Percentiles rank a stretch among this genome's conserved stretches.
phyloP scores from a whole-genome alignment of 2,113 vertebrate genomes.

The Tetraodon nigroviridis region DNA sequence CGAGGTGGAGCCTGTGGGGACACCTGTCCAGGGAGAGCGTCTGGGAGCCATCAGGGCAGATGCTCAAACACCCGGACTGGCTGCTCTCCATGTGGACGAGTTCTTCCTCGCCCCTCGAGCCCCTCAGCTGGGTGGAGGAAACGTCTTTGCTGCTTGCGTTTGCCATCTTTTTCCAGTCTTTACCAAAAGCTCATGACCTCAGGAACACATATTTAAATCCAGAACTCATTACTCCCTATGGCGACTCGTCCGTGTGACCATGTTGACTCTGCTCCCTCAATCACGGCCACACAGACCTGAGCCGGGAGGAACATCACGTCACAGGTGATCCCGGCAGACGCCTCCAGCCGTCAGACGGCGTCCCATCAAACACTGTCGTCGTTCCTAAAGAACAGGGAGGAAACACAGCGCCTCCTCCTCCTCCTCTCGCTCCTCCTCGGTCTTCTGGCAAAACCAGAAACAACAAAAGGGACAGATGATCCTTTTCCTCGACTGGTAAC shows the following conservation, averaged over 20 bases:
- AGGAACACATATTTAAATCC: too few species aligned
- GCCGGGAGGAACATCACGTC: conserved; percentile 18
- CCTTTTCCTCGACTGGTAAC: not conserved
- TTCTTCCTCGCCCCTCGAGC: too few species aligned
- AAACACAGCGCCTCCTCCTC: conserved; percentile 51
- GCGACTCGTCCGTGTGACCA: not conserved
- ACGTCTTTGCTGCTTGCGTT: too few species aligned
- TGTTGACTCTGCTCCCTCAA: conserved; percentile 8
- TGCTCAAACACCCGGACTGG: too few species aligned
- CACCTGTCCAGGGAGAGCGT: too few species aligned
- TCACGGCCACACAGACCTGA: conserved; percentile 4
- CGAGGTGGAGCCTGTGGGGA: too few species aligned
- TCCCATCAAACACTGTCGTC: conserved; percentile 39
- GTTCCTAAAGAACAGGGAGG: conserved; percentile 64
- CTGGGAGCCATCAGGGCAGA: too few species aligned
- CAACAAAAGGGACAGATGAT: conserved; percentile 1
- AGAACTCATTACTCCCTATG: too few species aligned
- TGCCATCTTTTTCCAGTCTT: too few species aligned
- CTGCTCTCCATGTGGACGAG: too few species aligned
- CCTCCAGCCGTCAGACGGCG: conserved; percentile 30
- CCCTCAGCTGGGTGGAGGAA: too few species aligned
- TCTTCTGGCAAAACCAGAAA: not conserved
- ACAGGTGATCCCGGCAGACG: conserved; percentile 28
- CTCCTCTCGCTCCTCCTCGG: not conserved
- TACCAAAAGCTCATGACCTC: too few species aligned